Evolutionary conservation across 2,888 invertebrate genomes (phyloP).

Genomic region (Adelphocoris suturalis): DNA sequence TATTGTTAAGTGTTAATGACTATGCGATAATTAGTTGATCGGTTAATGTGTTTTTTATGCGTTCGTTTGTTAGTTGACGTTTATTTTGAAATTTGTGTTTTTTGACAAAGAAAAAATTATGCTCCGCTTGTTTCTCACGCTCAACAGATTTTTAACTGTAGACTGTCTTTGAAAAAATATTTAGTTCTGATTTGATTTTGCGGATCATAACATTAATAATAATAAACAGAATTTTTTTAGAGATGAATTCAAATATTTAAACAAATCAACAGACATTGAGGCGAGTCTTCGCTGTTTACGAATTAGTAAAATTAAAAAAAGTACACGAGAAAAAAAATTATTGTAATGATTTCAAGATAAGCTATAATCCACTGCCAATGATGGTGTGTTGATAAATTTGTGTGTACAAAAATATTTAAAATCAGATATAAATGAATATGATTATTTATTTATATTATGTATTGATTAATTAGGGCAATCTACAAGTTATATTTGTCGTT

Average conservation of each 20-base stretch:
- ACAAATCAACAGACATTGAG: slow-evolving; percentile 67
- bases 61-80: background rate
- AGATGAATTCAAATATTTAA: slow-evolving; percentile 56
- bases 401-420: slow-evolving; percentile 70
- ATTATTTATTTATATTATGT: slow-evolving; percentile 71
- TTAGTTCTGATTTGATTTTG: slow-evolving; percentile 46
- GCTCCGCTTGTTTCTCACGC: slow-evolving; percentile 59
- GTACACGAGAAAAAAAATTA: slow-evolving; percentile 63
- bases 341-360: slow-evolving; percentile 66
- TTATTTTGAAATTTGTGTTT: background rate
- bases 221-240: slow-evolving; percentile 46
- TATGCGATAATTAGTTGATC: slow-evolving; percentile 30
- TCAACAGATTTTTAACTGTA: slow-evolving; percentile 59
- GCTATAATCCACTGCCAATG: slow-evolving; percentile 71
- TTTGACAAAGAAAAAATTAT: slow-evolving; percentile 1
- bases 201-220: slow-evolving; percentile 25
- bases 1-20: slow-evolving; percentile 54
- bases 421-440: slow-evolving; percentile 63
- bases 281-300: slow-evolving; percentile 67
- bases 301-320: slow-evolving; percentile 69
- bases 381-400: slow-evolving; percentile 69
- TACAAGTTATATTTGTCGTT: slow-evolving; percentile 69
- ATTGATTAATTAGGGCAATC: slow-evolving; percentile 70
- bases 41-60: background rate
- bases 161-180: slow-evolving; percentile 36